Evolutionary conservation across 1,140 invertebrate genomes (phyloP), one percentile per base, ranked within the genome.

Genomic region (Ridgeia piscesae): DNA sequence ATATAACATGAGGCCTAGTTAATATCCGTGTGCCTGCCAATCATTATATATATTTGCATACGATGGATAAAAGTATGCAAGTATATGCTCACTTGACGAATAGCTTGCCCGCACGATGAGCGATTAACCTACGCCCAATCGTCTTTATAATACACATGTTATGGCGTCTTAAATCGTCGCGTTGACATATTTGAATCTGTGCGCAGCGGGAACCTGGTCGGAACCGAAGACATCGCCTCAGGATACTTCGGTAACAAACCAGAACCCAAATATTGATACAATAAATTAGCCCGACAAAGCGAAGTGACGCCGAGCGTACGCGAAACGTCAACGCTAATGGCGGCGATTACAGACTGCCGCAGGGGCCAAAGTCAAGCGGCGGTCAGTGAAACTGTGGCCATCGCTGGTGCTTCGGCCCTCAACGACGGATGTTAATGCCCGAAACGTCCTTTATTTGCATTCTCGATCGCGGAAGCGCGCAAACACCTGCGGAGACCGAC

Each of bases 211-310:
- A 77, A 77, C 58, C 27, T 77, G 58, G 58, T 77, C 17, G 11
- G 14, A 9, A 77, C 58, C 21, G n/a, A 77, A 17, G 27, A 77
- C 27, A 77, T 77, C 2, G 2, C 58, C 58, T 2, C 11, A 21
- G 58, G 58, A 31, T 77, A 77, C 58, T 4, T 77, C 58, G 58
- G 58, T 77, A 77, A 77, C 58, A 77, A 77, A 77, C 58, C 58
- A 77, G 58, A 77, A 77, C 27, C 58, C 58, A 77, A 77, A 77
- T 77, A 77, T 77, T 77, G 58, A 77, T 77, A 77, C 58, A 77
- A 77, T 77, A 77, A 77, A 77, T 77, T 77, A 77, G 58, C 58
- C 17, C 17, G 58, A 77, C 58, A 77, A 77, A 77, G 58, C 58
- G 0, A 77, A 21, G 58, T 2, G 58, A 21, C 58, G 58, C 27